Evolutionary conservation across 2,888 invertebrate genomes (phyloP), one percentile per base, ranked within the genome.

Genomic region (Matsumyia berberina): DNA sequence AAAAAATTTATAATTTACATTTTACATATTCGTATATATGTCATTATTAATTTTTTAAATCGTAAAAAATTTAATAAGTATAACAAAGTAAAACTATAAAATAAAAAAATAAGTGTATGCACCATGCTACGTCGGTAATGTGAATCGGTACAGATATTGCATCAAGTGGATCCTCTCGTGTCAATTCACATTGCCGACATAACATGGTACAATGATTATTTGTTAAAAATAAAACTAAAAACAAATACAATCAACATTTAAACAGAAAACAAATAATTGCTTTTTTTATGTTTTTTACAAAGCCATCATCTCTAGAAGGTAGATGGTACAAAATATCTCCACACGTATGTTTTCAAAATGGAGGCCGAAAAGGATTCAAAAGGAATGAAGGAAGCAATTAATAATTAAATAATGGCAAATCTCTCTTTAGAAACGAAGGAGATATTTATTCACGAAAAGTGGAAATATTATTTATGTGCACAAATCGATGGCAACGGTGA

Each of bases 201-300:
- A 24, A 24, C 24, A 24, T 4, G 24, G 4, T 24, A 58, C 5
- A 39, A 53, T 12, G 49, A 72, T 44, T 62, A 46, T 44, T 17
- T 62, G 44, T 72, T 60, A 72, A 60, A 46, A 70, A 70, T 31
- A 72, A 57, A 70, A 29, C 12, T n/a, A 15, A 24, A 51, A 53
- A 31, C 1, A 42, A 39, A 49, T 24, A n/a, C 37, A 51, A 37
- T 39, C 19, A 60, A 57, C 42, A 49, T 60, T 29, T 29, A 33
- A 55, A 55, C 55, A 69, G 55, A 57, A 57, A 58, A 55, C 17
- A 51, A 69, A 12, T 60, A 5, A 31, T 46, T 17, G 17, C 5
- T 62, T 62, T 44, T 46, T 24, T 46, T n/a, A n/a, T n/a, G n/a
- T 39, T 67, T 29, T 67, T 42, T 67, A 31, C 9, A 12, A 60